Conservation (phyloP, 2,888 invertebrate genomes). For the Lepidochrysops patricia region DNA sequence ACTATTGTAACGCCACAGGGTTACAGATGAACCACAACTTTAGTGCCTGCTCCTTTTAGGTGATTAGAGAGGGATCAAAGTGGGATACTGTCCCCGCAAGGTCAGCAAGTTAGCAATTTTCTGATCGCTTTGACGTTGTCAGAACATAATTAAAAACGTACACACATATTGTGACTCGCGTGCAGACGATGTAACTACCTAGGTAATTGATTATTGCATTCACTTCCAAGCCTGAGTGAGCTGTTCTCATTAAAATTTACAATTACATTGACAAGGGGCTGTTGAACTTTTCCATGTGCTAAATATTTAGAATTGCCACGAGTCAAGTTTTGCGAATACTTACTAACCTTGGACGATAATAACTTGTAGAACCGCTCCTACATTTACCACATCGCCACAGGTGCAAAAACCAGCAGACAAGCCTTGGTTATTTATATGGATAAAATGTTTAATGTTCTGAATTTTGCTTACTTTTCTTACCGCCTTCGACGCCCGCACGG, state of each 20-base stretch:
- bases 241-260: neutral
- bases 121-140: too few relatives aligned
- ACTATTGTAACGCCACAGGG: too few relatives aligned
- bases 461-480: neutral
- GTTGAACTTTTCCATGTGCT: constrained; percentile 1
- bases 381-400: neutral
- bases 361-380: neutral
- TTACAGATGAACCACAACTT: too few relatives aligned
- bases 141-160: too few relatives aligned
- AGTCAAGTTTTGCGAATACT: neutral
- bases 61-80: too few relatives aligned
- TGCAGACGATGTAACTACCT: too few relatives aligned
- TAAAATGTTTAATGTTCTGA: neutral
- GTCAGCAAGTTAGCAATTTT: too few relatives aligned
- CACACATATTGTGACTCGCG: too few relatives aligned
- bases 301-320: neutral
- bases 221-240: neutral
- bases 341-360: constrained; percentile 1
- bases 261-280: neutral
- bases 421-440: neutral
- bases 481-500: too few relatives aligned
- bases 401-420: neutral
- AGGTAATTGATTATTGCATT: constrained; percentile 1
- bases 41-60: neutral
- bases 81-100: too few relatives aligned